These are phyloP conservation scores for Holacanthus passer DNA, from an alignment of 2,113 vertebrate species.

Conservation along the genomic window DNA sequence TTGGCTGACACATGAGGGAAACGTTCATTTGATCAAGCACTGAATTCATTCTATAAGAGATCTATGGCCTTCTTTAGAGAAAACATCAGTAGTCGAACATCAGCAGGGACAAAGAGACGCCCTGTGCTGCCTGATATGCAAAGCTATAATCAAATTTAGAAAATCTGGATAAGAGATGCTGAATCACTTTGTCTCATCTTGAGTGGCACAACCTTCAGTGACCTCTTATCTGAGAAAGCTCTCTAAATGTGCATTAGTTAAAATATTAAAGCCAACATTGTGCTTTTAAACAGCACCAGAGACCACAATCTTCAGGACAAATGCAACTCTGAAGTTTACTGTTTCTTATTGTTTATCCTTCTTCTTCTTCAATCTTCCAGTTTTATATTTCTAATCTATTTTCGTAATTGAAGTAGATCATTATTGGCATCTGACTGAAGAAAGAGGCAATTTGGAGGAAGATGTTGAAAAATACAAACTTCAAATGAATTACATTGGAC, in stretches of 20 bases:
- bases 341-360: no score
- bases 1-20: slow-evolving; percentile 38
- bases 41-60: slow-evolving; percentile 23
- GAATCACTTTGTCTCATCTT: slow-evolving; percentile 15
- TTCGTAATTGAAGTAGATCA: background rate
- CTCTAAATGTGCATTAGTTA: slow-evolving; percentile 39
- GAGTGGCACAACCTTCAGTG: slow-evolving; percentile 15
- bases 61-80: slow-evolving; percentile 16
- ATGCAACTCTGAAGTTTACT: background rate
- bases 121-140: background rate
- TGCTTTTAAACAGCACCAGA: background rate
- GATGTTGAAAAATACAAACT: no score
- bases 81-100: background rate
- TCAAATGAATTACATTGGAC: no score
- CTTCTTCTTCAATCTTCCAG: no score
- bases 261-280: slow-evolving; percentile 3
- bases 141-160: slow-evolving; percentile 20
- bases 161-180: slow-evolving; percentile 30
- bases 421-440: no score
- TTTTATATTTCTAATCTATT: background rate
- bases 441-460: no score
- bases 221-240: slow-evolving; percentile 19
- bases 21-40: slow-evolving; percentile 45
- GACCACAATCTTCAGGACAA: background rate
- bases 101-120: background rate